A percentile compares a stretch with the other conserved stretches of the same genome.
phyloP scores from a whole-genome alignment of 2,888 invertebrate species.

The Bugula neritina region DNA sequence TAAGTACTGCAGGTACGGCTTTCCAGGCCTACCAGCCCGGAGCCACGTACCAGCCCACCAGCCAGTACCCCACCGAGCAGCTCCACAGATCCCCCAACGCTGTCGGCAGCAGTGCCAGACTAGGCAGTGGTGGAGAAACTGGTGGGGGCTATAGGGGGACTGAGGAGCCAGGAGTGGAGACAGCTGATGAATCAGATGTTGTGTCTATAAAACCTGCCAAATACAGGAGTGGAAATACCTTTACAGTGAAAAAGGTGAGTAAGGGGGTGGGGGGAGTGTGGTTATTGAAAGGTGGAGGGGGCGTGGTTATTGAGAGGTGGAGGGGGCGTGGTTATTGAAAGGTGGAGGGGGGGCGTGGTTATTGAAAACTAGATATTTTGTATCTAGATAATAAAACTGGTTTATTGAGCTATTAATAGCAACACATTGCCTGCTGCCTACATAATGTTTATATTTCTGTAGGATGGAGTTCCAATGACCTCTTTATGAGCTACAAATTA shows the following conservation, averaged over 20 bases:
- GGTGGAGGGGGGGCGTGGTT: too few species aligned
- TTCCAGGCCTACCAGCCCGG: slow-evolving; percentile 20
- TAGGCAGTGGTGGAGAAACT: not conserved
- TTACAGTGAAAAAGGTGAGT: slow-evolving; percentile 26
- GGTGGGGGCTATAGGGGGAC: not conserved
- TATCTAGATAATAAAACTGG: too few species aligned
- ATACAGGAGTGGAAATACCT: slow-evolving; percentile 9
- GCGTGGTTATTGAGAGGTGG: too few species aligned
- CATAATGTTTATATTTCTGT: too few species aligned
- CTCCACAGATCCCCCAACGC: not conserved
- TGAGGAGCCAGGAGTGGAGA: not conserved
- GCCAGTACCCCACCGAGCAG: slow-evolving; percentile 12
- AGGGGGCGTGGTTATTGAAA: too few species aligned
- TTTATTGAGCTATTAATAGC: too few species aligned
- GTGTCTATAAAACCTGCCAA: slow-evolving; percentile 23
- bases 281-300: too few species aligned
- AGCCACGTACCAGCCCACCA: slow-evolving; percentile 9
- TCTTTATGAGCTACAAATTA: slow-evolving; percentile 1
- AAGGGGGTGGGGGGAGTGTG: too few species aligned
- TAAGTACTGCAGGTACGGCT: not conserved
- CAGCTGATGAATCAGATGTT: slow-evolving; percentile 22
- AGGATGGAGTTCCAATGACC: slow-evolving; percentile 24
- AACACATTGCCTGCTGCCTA: too few species aligned
- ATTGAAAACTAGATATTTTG: too few species aligned
- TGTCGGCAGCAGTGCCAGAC: not conserved